Percentiles rank a stretch among this genome's conserved stretches.
These are phyloP conservation scores for Meliscaeva auricollis DNA, from an alignment of 2,888 invertebrate genomes.

Conservation along the genomic window DNA sequence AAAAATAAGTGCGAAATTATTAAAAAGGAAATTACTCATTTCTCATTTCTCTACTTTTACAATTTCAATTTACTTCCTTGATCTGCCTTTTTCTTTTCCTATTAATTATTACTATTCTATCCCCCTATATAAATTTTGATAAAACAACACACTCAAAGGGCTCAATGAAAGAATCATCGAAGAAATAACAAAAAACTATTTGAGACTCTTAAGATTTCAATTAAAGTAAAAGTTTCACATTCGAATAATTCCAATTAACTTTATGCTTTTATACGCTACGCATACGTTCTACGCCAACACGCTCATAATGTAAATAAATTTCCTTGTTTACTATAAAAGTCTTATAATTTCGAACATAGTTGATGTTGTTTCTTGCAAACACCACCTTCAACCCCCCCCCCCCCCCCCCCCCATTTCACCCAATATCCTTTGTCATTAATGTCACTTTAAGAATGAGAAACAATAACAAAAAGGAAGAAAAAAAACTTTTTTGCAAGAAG, in stretches of 20 bases:
- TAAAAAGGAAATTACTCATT: too few relatives aligned
- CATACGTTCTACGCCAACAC: background rate
- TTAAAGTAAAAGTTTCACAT: conserved; percentile 70
- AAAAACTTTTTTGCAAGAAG: conserved; percentile 12
- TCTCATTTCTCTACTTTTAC: too few relatives aligned
- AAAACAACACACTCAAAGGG: background rate
- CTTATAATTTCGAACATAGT: conserved; percentile 36
- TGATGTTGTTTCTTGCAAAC: background rate
- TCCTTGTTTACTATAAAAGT: background rate
- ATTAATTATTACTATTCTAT: too few relatives aligned
- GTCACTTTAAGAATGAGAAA: conserved; percentile 35
- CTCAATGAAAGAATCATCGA: background rate
- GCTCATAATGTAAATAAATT: background rate
- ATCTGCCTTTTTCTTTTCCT: too few relatives aligned
- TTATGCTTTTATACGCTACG: conserved; percentile 34
- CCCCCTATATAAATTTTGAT: too few relatives aligned
- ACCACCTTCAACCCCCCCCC: background rate
- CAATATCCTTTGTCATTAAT: conserved; percentile 40
- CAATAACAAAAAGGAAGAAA: background rate
- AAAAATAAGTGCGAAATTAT: too few relatives aligned
- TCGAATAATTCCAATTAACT: conserved; percentile 71
- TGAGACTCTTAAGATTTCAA: conserved; percentile 64
- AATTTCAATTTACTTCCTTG: too few relatives aligned
- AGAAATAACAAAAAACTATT: background rate
- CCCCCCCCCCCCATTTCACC: conserved; percentile 4